Conservation (phyloP, 1,140 invertebrate genomes). For the Drosophila bifasciata region DNA sequence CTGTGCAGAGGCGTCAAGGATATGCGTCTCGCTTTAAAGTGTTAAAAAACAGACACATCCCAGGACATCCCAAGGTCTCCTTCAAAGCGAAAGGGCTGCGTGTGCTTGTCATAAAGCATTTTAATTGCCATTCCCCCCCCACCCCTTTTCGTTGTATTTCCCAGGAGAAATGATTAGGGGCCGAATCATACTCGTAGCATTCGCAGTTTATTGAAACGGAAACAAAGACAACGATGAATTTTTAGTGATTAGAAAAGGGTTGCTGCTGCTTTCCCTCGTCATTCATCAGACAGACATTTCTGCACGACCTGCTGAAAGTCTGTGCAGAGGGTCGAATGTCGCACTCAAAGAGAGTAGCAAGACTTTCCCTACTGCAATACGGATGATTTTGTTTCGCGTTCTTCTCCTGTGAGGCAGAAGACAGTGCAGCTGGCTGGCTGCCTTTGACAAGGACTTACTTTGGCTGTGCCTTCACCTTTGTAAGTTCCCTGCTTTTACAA, state of each 20-base stretch:
- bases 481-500: neutral
- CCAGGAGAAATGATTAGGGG: too few species aligned
- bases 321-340: conserved; percentile 93
- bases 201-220: conserved; percentile 23
- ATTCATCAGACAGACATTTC: too few species aligned
- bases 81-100: conserved; percentile 38
- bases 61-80: neutral
- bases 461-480: too few species aligned
- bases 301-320: conserved; percentile 96
- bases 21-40: conserved; percentile 56
- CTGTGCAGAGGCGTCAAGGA: conserved; percentile 37
- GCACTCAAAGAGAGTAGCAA: conserved; percentile 88
- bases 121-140: conserved; percentile 54
- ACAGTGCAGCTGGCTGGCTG: too few species aligned
- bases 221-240: conserved; percentile 22
- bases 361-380: conserved; percentile 84
- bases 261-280: too few species aligned
- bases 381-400: conserved; percentile 34
- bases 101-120: conserved; percentile 69
- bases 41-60: conserved; percentile 51
- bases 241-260: conserved; percentile 39
- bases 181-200: too few species aligned
- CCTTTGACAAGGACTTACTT: too few species aligned
- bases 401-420: too few species aligned
- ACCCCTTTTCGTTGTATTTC: conserved; percentile 26